Base-by-base conservation (phyloP, 2,888 invertebrate species). In the Dione vanillae region DNA sequence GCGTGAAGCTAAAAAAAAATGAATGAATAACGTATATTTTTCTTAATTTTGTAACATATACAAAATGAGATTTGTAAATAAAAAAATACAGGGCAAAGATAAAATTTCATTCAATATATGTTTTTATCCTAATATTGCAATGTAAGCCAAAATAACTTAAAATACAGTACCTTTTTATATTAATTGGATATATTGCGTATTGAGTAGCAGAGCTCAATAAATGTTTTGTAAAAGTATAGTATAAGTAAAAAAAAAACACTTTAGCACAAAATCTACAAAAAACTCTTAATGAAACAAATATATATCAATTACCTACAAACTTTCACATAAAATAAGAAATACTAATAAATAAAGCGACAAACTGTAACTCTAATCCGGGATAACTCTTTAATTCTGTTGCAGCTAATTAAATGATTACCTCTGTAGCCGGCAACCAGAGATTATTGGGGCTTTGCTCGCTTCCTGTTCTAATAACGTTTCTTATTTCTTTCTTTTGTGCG, bases 401-500 rank as follows among this genome's bases (percentile, higher is more conserved):
- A 81, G 82, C 84, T 87, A 88, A 88, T 88, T 87, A 87, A 88
- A 86, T 86, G 87, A 88, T 87, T 84, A 85, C 83, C 79, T 41
- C 70, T 67, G 59, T 61, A 35, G 49, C 68, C 49, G 54, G 37
- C 40, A 16, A 41, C 79, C 72, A 54, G 72, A 78, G 83, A 80
- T 85, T 85, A 82, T 76, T 73, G 68, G 73, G 70, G 69, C 71
- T 78, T 75, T 73, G 71, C 67, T 65, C 45, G 59, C 72, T 69
- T 69, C 69, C 65, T 61, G 54, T 45, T 20, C 58, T 69, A 68
- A 75, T 74, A 75, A 72, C 41, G 56, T 66, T 72, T 45, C 58
- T 40, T 52, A 27, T 61, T 49, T 52, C 35, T 11, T 45, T 65
- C 40, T 45, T 59, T 12, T 20, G 49, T 51, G 19, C n/a, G 6